Evolutionary conservation across 2,888 invertebrate species (phyloP).

Genomic region (Acanthopleura granulata): DNA sequence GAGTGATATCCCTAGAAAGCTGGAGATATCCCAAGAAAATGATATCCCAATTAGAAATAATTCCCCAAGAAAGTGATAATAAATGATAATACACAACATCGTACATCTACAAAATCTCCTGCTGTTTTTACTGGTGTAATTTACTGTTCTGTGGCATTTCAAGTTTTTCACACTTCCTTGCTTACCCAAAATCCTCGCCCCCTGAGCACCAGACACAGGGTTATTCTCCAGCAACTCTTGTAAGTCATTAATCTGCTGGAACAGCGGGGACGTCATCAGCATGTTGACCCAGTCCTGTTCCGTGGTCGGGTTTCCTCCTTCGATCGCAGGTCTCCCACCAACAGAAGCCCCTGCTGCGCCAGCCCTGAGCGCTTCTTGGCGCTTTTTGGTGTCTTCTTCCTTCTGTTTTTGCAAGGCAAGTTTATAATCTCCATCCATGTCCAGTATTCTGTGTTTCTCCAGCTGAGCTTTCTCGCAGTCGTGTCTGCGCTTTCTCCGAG

Average conservation of each 20-base stretch:
- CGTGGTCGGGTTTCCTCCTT: slow-evolving; percentile 35
- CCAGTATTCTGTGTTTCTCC: slow-evolving; percentile 48
- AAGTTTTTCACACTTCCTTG: not conserved
- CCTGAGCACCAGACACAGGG: slow-evolving; percentile 15
- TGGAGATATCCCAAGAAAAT: no score
- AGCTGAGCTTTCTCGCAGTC: slow-evolving; percentile 50
- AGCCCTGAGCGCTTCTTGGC: not conserved
- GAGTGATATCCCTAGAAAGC: no score
- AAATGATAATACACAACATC: not conserved
- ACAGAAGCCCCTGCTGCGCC: no score
- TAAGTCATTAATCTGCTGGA: slow-evolving; percentile 66
- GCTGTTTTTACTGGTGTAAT: not conserved
- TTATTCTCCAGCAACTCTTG: slow-evolving; percentile 59
- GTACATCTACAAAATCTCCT: not conserved
- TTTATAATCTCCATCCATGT: slow-evolving; percentile 32
- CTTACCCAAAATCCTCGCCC: slow-evolving; percentile 23
- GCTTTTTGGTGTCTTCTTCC: slow-evolving; percentile 16
- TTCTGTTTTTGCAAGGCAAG: not conserved
- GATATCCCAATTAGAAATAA: not conserved
- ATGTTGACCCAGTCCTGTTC: slow-evolving; percentile 66
- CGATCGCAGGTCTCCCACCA: no score
- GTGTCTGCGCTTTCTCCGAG: slow-evolving; percentile 50
- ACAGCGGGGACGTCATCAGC: slow-evolving; percentile 65
- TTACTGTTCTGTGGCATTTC: no score
- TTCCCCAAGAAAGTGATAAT: not conserved